Conservation (phyloP, 1,140 invertebrate species). For the Heliconius himera region DNA sequence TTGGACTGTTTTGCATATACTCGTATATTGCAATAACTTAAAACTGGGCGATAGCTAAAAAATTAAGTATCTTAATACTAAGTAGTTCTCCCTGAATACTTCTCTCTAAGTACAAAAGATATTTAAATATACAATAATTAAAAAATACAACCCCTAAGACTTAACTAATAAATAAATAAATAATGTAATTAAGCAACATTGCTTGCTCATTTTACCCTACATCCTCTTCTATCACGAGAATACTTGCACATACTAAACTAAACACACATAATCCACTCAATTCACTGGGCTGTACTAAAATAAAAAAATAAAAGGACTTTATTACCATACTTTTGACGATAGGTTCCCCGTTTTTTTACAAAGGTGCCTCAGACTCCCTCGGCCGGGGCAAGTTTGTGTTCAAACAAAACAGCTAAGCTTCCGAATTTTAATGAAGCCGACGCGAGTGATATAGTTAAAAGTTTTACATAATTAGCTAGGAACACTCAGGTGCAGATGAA, state of each 20-base stretch:
- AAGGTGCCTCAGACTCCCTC: slow-evolving; percentile 11
- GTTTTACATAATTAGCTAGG: slow-evolving; percentile 33
- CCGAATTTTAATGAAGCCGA: slow-evolving; percentile 35
- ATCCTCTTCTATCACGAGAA: no score
- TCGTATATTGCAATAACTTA: no score
- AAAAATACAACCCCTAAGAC: no score
- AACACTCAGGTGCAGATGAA: slow-evolving; percentile 17
- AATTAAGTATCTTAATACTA: no score
- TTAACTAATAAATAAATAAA: neutral
- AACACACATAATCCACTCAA: slow-evolving; percentile 3
- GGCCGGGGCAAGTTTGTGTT: slow-evolving; percentile 22
- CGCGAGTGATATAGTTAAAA: slow-evolving; percentile 37
- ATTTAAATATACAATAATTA: no score
- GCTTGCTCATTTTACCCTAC: neutral
- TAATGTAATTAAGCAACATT: neutral
- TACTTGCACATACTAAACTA: neutral
- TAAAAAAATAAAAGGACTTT: slow-evolving; percentile 12
- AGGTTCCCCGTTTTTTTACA: slow-evolving; percentile 27
- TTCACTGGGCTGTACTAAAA: slow-evolving; percentile 9
- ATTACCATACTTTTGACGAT: slow-evolving; percentile 39
- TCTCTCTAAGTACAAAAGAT: no score
- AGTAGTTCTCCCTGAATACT: no score
- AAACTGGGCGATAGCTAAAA: no score
- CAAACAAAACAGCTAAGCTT: slow-evolving; percentile 32
- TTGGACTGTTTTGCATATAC: no score